Base-by-base conservation (phyloP, 2,888 invertebrate genomes). In the Neoitamus cyanurus region DNA sequence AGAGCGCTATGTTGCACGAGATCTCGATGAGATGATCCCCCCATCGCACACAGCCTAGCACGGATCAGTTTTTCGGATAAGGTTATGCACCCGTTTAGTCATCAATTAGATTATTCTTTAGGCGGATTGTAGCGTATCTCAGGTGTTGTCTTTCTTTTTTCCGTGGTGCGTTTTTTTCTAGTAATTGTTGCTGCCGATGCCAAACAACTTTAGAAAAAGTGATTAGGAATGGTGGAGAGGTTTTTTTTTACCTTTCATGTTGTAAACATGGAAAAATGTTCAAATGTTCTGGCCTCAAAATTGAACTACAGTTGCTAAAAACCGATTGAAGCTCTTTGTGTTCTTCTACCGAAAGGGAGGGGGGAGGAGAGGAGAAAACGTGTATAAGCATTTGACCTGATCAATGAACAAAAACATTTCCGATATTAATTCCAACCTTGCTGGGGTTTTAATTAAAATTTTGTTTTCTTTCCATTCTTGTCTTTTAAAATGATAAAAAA, bases 41-140 rank as follows among this genome's bases (percentile, higher is more conserved):
- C n/a, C 73, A 15, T 15, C 15, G 6, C 25, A 2, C 20, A 73
- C 5, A 72, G 15, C 31, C 7, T 37, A 25, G 1, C 73, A 73
- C 73, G 9, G 73, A 73, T 73, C 73, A 9, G n/a, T 73, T 58
- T 78, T 46, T 78, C 48, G 15, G 34, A 78, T 78, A 78, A 78
- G 78, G 78, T 78, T 78, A 58, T 78, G 48, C 78, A 78, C 78
- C 78, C 78, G 78, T 78, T 78, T 78, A 78, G 20, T 48, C 78
- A 48, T 78, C 78, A 78, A 78, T 78, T 78, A 78, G 58, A 78
- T 48, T 58, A 78, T 78, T 78, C n/a, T 58, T 78, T 58, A 75
- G 42, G 42, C 20, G 11, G 25, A 46, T 46, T 42, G 42, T 46
- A 75, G 46, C 42, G 75, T 42, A 37, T 75, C 42, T 75, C 31